Conservation (phyloP, 2,113 vertebrate species). For the Mustela nigripes region DNA sequence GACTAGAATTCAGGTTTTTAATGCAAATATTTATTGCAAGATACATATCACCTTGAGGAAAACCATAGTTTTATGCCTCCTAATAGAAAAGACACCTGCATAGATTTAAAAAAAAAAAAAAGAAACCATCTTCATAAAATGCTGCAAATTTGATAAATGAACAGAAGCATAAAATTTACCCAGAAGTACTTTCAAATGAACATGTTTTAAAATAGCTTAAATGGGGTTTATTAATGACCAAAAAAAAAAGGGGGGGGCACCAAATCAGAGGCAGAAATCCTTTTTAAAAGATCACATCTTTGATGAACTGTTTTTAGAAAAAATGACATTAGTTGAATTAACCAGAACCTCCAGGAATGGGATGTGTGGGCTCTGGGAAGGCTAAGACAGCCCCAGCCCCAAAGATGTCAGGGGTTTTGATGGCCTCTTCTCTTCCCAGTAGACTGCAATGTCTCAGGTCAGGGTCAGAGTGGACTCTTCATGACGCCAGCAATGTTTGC, state of each 20-base stretch:
- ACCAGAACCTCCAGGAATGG: not conserved
- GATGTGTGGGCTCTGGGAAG: not conserved
- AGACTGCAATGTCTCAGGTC: not conserved
- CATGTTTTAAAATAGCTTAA: conserved; percentile 52
- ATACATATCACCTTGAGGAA: conserved; percentile 56
- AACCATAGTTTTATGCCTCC: not conserved
- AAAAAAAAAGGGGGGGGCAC: not conserved
- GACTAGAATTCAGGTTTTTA: conserved; percentile 18
- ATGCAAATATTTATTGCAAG: conserved; percentile 7
- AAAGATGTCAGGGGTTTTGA: not conserved
- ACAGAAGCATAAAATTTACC: conserved; percentile 57
- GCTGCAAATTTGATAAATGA: conserved; percentile 55
- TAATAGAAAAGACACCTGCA: conserved; percentile 54
- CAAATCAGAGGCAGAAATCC: not conserved
- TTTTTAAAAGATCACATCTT: conserved; percentile 10
- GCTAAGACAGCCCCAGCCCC: not conserved
- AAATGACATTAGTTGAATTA: not conserved
- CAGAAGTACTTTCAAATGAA: conserved; percentile 34
- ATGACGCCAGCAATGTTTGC: not conserved
- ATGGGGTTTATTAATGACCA: not conserved
- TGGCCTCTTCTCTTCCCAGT: not conserved
- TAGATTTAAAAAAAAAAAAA: not conserved
- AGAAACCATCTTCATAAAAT: conserved; percentile 53
- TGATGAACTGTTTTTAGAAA: not conserved
- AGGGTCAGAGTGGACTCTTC: not conserved